A percentile compares a stretch with the other conserved stretches of the same genome.
Evolutionary conservation across 2,113 vertebrate genomes (phyloP).

Genomic region (Argyrosomus japonicus): DNA sequence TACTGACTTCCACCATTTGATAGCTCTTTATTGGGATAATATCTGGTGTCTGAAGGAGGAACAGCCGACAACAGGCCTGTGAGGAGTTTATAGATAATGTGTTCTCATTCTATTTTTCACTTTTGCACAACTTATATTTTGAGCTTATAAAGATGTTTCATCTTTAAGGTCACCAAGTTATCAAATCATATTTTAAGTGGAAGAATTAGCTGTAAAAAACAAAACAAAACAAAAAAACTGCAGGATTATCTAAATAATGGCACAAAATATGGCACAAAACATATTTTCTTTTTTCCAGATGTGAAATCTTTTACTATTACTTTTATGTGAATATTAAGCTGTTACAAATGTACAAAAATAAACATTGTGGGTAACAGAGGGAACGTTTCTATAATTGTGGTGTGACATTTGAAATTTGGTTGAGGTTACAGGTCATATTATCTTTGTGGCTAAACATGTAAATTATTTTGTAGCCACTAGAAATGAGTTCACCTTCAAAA

Average conservation of each 20-base stretch:
- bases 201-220: not conserved
- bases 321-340: rapidly evolving
- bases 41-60: not conserved
- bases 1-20: constrained; percentile 39
- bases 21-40: constrained; percentile 34
- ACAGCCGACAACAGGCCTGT: not conserved
- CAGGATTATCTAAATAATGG: constrained; percentile 9
- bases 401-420: not conserved
- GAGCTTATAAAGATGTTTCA: rapidly evolving
- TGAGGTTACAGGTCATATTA: not conserved
- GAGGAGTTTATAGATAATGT: not conserved
- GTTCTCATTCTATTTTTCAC: no score
- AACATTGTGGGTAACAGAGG: not conserved
- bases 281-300: not conserved
- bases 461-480: not conserved
- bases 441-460: constrained; percentile 13
- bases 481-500: not conserved
- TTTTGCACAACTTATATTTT: not conserved
- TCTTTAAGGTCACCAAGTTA: not conserved
- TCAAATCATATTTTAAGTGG: not conserved
- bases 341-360: not conserved
- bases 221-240: not conserved
- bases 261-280: not conserved
- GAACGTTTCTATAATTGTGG: rapidly evolving
- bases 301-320: rapidly evolving